A percentile compares a stretch with the other conserved stretches of the same genome.
phyloP scores from a whole-genome alignment of 1,140 invertebrate genomes.

The Hycleus phaleratus region DNA sequence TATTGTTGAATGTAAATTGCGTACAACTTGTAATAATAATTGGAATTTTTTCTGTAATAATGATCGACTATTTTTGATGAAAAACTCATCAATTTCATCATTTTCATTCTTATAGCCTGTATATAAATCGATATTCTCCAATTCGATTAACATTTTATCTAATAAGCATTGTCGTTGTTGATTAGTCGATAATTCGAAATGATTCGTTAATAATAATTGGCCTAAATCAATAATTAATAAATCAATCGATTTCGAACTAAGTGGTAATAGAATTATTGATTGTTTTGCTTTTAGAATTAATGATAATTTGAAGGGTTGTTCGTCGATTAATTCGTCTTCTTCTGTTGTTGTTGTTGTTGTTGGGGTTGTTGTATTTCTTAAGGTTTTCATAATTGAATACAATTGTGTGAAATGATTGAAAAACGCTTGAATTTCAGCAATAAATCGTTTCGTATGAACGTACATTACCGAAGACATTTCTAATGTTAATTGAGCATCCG shows the following conservation, averaged over 20 bases:
- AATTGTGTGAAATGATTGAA: conserved; percentile 79
- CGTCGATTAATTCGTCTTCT: conserved; percentile 29
- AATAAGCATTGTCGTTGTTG: conserved; percentile 46
- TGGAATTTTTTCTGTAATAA: conserved; percentile 74
- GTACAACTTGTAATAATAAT: conserved; percentile 70
- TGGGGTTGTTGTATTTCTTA: conserved; percentile 39
- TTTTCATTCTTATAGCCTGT: conserved; percentile 47
- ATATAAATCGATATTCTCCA: conserved; percentile 78
- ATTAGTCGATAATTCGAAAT: conserved; percentile 53
- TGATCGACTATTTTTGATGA: conserved; percentile 51
- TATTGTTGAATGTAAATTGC: conserved; percentile 69
- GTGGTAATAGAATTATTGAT: conserved; percentile 81
- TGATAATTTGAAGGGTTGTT: conserved; percentile 41
- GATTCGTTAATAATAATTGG: conserved; percentile 70
- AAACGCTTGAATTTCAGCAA: conserved; percentile 79
- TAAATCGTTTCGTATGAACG: conserved; percentile 90
- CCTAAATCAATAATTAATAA: conserved; percentile 78
- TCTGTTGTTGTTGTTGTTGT: conserved; percentile 23
- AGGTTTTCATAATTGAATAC: conserved; percentile 59
- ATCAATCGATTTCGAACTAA: conserved; percentile 70
- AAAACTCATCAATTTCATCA: conserved; percentile 26
- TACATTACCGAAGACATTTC: conserved; percentile 85
- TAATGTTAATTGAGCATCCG: conserved; percentile 71
- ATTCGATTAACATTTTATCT: conserved; percentile 68
- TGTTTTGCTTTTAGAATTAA: conserved; percentile 68